Evolutionary conservation across 1,140 invertebrate species (phyloP), one percentile per base, ranked within the genome.

Genomic region (Venturia canescens): DNA sequence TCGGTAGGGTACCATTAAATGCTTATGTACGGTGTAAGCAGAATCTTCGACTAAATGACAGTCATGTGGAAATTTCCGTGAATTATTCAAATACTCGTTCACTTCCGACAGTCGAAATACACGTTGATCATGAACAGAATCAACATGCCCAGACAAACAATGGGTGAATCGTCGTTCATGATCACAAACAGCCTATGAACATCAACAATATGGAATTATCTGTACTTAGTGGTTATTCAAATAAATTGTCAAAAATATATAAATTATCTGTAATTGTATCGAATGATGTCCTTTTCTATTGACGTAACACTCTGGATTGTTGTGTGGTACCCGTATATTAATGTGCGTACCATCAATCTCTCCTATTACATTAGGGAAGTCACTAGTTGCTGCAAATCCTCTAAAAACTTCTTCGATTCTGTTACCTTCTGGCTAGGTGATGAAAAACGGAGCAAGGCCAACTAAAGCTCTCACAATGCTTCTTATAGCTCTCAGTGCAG

Each of bases 281-380:
- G 88, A 86, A 81, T 82, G 82, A 81, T 74, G 82, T 31, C 60
- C 15, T 82, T 87, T 85, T 29, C 85, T 18, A 69, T 88, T 86
- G 53, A 87, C 66, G 77, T 87, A 88, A n/a, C 80, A 79, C 48
- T 87, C 83, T n/a, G 82, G 75, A 81, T 86, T 79, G 48, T 82
- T 63, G 11, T 57, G 23, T 48, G 84, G 85, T 67, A 84, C 84
- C 63, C 81, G 81, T 13, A 87, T 88, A 23, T 81, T 76, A 13
- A 88, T 85, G 66, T 86, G 85, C 11, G 84, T 82, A 1, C 87
- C 86, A 86, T 88, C 86, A 11, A 88, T 80, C 5, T 78, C 80
- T 50, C 86, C 87, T 60, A 88, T 80, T n/a, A 87, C 86, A n/a
- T 78, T 82, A 1, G 84, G 84, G 83, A 89, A 86, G 13, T 50